Base-by-base conservation (phyloP, 1,140 invertebrate genomes). In the Hesperophylax magnus region DNA sequence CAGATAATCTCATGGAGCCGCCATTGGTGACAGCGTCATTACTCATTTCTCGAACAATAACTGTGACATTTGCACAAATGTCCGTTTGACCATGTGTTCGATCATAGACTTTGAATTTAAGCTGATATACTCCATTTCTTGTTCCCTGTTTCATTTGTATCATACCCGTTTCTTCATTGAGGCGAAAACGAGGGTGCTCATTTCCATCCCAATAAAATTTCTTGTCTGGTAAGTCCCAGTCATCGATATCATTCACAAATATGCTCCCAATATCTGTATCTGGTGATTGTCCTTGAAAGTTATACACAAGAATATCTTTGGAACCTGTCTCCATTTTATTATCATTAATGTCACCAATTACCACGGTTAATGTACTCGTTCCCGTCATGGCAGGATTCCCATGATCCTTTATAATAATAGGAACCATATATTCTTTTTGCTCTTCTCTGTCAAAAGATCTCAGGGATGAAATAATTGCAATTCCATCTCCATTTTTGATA, bases 201-300 rank as follows among this genome's bases (percentile, higher is more conserved):
- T 88, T 86, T 7, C 89, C 88, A 77, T 90, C 88, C 92, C 92
- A 93, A 69, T 91, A 92, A 86, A 93, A 95, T 27, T 91, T 92
- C 85, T 95, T 95, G 84, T 95, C 93, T 1, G 91, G 90, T 18
- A 93, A 86, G 87, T 95, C 94, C 93, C 93, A 94, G 84, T 95
- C 94, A 86, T 95, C 94, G 11, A 92, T 87, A 87, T 95, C 94
- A 84, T 93, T 91, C 2, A 94, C 93, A 86, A 94, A 94, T 8
- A 94, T 94, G 72, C 92, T 88, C 1, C 94, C 94, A 71, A 95
- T 93, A 53, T 90, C 89, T 24, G 92, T 92, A 47, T 92, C 90
- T 47, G 91, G 91, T 80, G 91, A 91, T 82, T 91, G 88, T 61
- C 92, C 91, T 90, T 91, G 92, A 85, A 93, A 94, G 85, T 94